Base-by-base conservation (phyloP, 2,797 vertebrate species). In the Poeciliopsis presidionis region DNA sequence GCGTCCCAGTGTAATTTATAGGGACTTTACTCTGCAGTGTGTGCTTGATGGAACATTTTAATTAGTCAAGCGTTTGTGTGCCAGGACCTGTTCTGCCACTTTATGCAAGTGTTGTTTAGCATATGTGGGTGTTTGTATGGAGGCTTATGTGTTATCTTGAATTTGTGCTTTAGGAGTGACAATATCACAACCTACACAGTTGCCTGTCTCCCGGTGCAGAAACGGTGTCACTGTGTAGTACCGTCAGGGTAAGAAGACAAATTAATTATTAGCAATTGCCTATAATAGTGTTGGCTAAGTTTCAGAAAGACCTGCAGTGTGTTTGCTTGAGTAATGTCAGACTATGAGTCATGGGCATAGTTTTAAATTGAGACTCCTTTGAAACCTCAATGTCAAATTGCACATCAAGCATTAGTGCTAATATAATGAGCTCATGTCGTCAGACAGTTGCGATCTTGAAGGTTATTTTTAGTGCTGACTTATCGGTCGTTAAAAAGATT, bases 51-150 rank as follows among this genome's bases (percentile, higher is more conserved):
- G 76, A 80, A 88, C 81, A 89, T 91, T 91, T 69, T 89, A 91
- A 93, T 93, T 93, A 92, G 80, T 53, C 39, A 30, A 70, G 81
- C 49, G n/a, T 81, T 74, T 30, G 46, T 75, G 85, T 83, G 92
- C 87, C 84, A 83, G 82, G 67, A 13, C 90, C 89, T 91, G 88
- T 92, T 90, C 91, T 83, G 86, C 87, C 91, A 90, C 89, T 91
- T 92, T 82, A 80, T 91, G 84, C 85, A 91, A 91, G 92, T 93
- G 93, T 92, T 93, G 90, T 92, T 93, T 92, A 91, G 92, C 86
- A 88, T 90, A 92, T 91, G 93, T 94, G 93, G 92, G 93, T 93
- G 92, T 93, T 86, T 90, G 90, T 78, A 91, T 84, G 89, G 89
- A 92, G 93, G 92, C 89, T 91, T 87, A 91, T 87, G 90, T 94